Percentiles rank a stretch among this genome's conserved stretches.
Evolutionary conservation across 2,113 vertebrate genomes (phyloP).

Genomic region (Grus americana): DNA sequence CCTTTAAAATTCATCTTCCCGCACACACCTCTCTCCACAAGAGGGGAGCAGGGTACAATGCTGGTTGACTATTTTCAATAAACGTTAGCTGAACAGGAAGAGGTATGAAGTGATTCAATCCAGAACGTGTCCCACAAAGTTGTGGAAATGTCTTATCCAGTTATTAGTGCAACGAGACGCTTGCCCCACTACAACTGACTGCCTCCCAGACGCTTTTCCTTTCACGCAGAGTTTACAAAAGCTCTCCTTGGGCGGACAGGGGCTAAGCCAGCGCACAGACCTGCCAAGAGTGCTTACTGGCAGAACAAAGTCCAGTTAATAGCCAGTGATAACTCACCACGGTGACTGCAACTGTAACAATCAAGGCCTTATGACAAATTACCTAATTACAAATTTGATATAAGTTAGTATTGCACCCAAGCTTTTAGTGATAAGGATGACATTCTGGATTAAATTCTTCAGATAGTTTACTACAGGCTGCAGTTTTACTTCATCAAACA

Average conservation of each 20-base stretch:
- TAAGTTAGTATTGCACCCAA: background rate
- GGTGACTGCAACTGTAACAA: background rate
- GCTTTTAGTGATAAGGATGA: background rate
- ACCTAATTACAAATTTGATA: background rate
- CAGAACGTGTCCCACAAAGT: background rate
- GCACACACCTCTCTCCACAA: background rate
- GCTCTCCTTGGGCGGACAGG: fast-evolving
- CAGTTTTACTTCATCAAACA: background rate
- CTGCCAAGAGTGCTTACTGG: background rate
- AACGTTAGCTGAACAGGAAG: background rate
- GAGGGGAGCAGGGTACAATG: background rate
- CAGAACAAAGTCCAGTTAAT: background rate
- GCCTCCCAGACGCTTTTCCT: background rate
- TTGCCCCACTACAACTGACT: fast-evolving
- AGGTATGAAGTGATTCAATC: background rate
- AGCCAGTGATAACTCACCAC: background rate
- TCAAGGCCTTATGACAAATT: background rate
- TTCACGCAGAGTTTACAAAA: fast-evolving
- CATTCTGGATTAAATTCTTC: background rate
- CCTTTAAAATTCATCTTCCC: background rate
- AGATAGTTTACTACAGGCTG: background rate
- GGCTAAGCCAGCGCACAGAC: background rate
- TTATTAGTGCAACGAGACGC: background rate
- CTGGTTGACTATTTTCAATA: background rate
- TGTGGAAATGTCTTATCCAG: background rate